phyloP scores from a whole-genome alignment of 1,140 invertebrate genomes.

The Cotesia typhae region DNA sequence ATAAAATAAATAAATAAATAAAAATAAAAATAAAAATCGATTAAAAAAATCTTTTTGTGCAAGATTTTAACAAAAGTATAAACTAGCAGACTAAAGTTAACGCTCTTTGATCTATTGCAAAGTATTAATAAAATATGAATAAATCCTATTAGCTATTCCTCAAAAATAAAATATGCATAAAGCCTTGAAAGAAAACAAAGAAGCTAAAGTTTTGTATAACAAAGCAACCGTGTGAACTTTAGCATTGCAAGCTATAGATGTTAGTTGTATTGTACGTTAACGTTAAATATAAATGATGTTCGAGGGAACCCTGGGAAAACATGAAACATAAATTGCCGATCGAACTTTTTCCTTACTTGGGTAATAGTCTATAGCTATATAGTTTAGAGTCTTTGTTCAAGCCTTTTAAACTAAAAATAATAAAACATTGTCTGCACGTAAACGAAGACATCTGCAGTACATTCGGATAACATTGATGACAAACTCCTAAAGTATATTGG shows the following conservation, averaged over 20 bases:
- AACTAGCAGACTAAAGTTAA: too few relatives aligned
- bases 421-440: conserved; percentile 14
- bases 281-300: conserved; percentile 21
- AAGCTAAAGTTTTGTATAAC: neutral
- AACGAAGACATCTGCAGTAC: conserved; percentile 2
- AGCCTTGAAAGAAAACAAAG: too few relatives aligned
- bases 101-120: too few relatives aligned
- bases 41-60: too few relatives aligned
- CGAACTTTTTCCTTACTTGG: conserved; percentile 37
- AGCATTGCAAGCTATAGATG: neutral
- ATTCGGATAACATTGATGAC: conserved; percentile 15
- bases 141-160: too few relatives aligned
- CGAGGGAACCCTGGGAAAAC: neutral
- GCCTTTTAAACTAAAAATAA: neutral
- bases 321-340: conserved; percentile 46
- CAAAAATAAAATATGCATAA: too few relatives aligned
- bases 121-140: conserved; percentile 1
- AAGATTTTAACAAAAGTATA: too few relatives aligned
- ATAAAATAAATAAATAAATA: neutral
- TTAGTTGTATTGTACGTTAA: conserved; percentile 20
- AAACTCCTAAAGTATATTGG: conserved; percentile 13
- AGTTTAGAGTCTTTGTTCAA: conserved; percentile 22
- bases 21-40: too few relatives aligned
- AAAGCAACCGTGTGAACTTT: neutral
- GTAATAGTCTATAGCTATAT: conserved; percentile 26